Base-by-base conservation (phyloP, 2,113 vertebrate species). In the Pristiophorus japonicus region DNA sequence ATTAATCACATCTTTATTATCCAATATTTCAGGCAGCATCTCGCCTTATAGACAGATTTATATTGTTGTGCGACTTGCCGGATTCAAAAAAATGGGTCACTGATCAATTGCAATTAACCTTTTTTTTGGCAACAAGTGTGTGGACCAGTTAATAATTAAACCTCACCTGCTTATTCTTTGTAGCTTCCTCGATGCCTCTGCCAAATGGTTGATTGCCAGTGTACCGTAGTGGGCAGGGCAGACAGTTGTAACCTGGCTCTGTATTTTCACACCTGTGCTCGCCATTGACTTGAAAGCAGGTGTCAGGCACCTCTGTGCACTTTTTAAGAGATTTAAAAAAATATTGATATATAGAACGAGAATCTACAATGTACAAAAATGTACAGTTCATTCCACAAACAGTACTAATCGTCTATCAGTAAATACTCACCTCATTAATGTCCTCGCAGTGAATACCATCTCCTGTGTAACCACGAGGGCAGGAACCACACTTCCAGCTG, bases 221-320 rank as follows among this genome's bases (percentile, higher is more conserved):
- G 97, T 98, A 99, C 70, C 99, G 98, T 0, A 98, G 95, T 0
- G 99, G 99, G 96, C 99, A 99, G 73, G 98, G 98, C 84, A 98
- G 97, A 96, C 99, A 99, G 97, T 99, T 98, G 97, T 99, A 99
- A 20, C 99, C 99, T 0, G 99, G 99, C 45, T 98, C 98, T 0
- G 99, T 99, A 96, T 99, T 99, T 97, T 98, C 97, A 97, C 99
- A 99, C 63, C 98, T 98, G 95, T 99, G 99, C 85, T 98, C 96
- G 95, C 98, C 99, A 0, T 98, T 99, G 96, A 98, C 97, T 59
- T 96, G 97, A 96, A 99, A 98, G 96, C 99, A 99, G 95, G 99
- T 98, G 95, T 99, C 98, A 0, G 98, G 98, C 38, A 99, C 98
- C 88, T 98, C 97, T 96, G 97, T 98, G 96, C 99, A 99, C 98